These are phyloP conservation scores for Aphis craccivora DNA, from an alignment of 1,140 invertebrate species.

Conservation along the genomic window DNA sequence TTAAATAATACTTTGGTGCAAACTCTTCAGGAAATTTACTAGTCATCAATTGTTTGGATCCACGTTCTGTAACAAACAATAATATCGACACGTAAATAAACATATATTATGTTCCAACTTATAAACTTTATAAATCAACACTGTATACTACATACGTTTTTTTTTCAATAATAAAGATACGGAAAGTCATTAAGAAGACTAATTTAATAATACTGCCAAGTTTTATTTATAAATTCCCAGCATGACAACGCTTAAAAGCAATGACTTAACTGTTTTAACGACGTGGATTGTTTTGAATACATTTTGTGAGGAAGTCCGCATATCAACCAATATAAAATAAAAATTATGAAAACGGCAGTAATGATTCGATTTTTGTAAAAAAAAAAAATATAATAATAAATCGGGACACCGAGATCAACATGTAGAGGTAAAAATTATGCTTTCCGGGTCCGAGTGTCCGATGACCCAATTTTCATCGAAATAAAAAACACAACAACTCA, in stretches of 20 bases:
- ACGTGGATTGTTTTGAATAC: background rate
- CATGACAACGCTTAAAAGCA: background rate
- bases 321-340: background rate
- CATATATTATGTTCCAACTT: background rate
- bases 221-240: background rate
- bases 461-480: background rate
- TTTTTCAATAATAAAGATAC: background rate
- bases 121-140: background rate
- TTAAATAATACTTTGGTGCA: slow-evolving; percentile 52
- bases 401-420: too few species aligned
- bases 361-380: background rate
- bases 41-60: slow-evolving; percentile 33
- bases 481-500: background rate
- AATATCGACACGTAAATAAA: background rate
- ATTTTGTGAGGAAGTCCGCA: background rate
- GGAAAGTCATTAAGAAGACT: background rate
- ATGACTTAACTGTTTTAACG: too few species aligned
- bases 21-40: slow-evolving; percentile 12
- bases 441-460: too few species aligned
- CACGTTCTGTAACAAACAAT: slow-evolving; percentile 31
- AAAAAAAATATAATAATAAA: too few species aligned
- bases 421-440: background rate
- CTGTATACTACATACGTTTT: background rate
- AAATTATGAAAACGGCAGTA: background rate
- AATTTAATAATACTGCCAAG: too few species aligned